Evolutionary conservation across 2,888 invertebrate species (phyloP), one percentile per base, ranked within the genome.

Genomic region (Nomada lathburiana): DNA sequence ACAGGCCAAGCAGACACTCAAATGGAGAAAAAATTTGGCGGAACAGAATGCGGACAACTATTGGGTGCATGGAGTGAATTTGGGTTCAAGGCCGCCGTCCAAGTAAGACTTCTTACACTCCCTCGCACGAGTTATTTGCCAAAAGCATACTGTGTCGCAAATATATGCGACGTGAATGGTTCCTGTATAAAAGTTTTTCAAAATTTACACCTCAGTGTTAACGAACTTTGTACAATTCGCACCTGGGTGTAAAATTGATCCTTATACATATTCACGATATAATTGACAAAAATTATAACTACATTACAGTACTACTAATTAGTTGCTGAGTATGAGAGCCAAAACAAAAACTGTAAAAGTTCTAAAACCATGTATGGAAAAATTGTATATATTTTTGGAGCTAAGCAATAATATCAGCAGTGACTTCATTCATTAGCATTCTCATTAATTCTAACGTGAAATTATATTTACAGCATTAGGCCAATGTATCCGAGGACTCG

Each of bases 21-120:
- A 64, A 13, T 78, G 85, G 88, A 81, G 82, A 71, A 77, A 79
- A 86, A 82, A 88, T 53, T 88, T 88, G 84, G 73, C 72, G 60
- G 82, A 84, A 42, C 86, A 80, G 70, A 79, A 83, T 69, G 67
- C 76, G 29, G 87, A 90, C 70, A 87, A 90, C 63, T 87, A 91
- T 63, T 93, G 93, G 93, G 88, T 82, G 13, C 90, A 93, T 59
- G 93, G 93, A n/a, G 89, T 93, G 57, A 92, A 92, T 77, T 73
- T 86, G 44, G 93, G 93, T 65, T 92, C 92, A 36, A 89, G 93
- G 69, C 92, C 92, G 68, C 92, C 91, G 18, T 59, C 82, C 47
- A 88, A 84, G 93, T 93, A 87, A 91, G 89, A 71, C 67, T 36
- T 62, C 20, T 36, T 50, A 26, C 9, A 16, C 5, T n/a, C 10